Conservation (phyloP, 2,888 invertebrate species). For the Melolontha melolontha region DNA sequence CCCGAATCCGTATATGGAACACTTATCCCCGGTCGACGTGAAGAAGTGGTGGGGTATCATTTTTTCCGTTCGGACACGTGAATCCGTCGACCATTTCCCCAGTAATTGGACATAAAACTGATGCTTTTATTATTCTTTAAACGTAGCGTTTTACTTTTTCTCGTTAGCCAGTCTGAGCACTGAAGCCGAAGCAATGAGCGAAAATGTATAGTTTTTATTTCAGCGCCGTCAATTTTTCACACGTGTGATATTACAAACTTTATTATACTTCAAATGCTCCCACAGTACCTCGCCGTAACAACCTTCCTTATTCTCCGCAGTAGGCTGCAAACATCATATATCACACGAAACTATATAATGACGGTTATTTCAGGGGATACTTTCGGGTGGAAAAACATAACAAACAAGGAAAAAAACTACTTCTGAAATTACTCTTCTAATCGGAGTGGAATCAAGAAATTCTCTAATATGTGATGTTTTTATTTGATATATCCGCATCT, state of each 20-base stretch:
- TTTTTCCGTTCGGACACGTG: constrained; percentile 37
- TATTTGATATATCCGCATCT: too few species aligned
- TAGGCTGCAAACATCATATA: constrained; percentile 32
- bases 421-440: too few species aligned
- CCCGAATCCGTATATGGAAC: constrained; percentile 35
- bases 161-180: constrained; percentile 1
- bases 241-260: constrained; percentile 40
- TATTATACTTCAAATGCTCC: constrained; percentile 41
- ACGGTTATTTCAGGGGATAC: constrained; percentile 21
- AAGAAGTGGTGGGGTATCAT: constrained; percentile 25
- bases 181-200: constrained; percentile 18
- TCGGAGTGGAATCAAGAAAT: too few species aligned
- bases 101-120: constrained; percentile 43
- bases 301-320: constrained; percentile 10
- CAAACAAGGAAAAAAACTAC: constrained; percentile 11
- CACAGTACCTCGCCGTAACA: constrained; percentile 29
- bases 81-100: constrained; percentile 34
- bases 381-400: constrained; percentile 9
- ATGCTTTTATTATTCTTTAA: constrained; percentile 44
- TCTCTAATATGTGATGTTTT: too few species aligned
- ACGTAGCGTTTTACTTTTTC: constrained; percentile 39
- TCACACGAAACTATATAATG: constrained; percentile 33
- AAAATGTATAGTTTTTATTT: constrained; percentile 36
- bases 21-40: constrained; percentile 30
- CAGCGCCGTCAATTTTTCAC: constrained; percentile 40